These are phyloP conservation scores for Andrena praecox DNA, from an alignment of 2,888 invertebrate species.

Conservation along the genomic window DNA sequence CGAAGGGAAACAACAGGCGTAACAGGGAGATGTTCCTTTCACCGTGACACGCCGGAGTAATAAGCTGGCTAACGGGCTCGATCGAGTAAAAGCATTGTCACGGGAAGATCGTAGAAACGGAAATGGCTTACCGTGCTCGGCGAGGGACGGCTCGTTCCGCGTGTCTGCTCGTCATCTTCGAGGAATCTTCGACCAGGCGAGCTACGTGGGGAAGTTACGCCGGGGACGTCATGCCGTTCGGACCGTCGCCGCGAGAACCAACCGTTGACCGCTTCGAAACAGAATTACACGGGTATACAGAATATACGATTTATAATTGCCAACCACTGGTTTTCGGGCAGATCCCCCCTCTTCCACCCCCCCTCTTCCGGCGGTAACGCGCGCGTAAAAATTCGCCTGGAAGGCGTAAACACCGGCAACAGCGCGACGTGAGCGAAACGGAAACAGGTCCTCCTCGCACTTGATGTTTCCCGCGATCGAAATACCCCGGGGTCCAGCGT, in stretches of 20 bases:
- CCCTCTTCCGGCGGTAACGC: constrained; percentile 11
- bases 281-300: constrained; percentile 14
- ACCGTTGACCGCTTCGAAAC: constrained; percentile 39
- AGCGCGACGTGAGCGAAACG: constrained; percentile 38
- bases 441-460: constrained; percentile 40
- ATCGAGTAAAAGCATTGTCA: constrained; percentile 51
- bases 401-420: constrained; percentile 62
- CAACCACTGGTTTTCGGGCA: constrained; percentile 4
- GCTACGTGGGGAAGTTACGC: constrained; percentile 56
- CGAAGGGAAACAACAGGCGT: constrained; percentile 12
- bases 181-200: constrained; percentile 50
- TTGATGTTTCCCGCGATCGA: constrained; percentile 6
- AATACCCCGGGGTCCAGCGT: not conserved
- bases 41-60: constrained; percentile 39
- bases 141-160: constrained; percentile 50
- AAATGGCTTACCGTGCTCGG: constrained; percentile 62
- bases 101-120: constrained; percentile 30
- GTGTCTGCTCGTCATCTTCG: constrained; percentile 61
- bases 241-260: constrained; percentile 33
- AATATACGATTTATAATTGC: constrained; percentile 17
- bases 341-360: not conserved
- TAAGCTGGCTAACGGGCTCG: constrained; percentile 33
- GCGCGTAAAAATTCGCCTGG: constrained; percentile 48
- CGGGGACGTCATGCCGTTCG: constrained; percentile 52
- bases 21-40: constrained; percentile 51